Evolutionary conservation across 2,797 vertebrate species (phyloP), one percentile per base, ranked within the genome.

Genomic region (Poecilia picta): DNA sequence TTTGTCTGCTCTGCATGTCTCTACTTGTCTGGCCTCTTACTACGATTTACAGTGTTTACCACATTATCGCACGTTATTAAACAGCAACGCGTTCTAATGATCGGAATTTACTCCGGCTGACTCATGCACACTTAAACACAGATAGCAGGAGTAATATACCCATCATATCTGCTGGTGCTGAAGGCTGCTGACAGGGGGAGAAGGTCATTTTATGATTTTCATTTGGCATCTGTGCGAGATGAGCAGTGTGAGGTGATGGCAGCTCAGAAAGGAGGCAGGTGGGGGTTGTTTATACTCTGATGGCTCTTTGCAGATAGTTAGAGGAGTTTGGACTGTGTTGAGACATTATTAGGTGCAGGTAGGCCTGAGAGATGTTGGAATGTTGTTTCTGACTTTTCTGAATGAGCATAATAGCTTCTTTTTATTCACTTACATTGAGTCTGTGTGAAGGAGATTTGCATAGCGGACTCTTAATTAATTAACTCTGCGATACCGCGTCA

Each of bases 91-190:
- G 3, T 87, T 86, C 83, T 91, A 82, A 87, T 89, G 75, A 87
- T 87, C 75, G 74, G 85, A 81, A 75, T 89, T 77, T 70, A 86
- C 77, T 76, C 75, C 7, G 77, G 20, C 79, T 79, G 53, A 43
- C 41, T 20, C 70, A 45, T 77, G 68, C 74, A 73, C 80, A 75
- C 80, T 4, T 57, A 28, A 57, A 83, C 81, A 74, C 72, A 87
- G 49, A 88, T 83, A 62, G 25, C 74, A 25, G 36, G 68, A 80
- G 74, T 89, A 91, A 91, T 87, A 87, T 72, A 76, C 41, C 72
- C 73, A n/a, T 90, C 82, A 81, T 92, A 91, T 94, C 91, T 89
- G 85, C 88, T 82, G 80, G 89, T 88, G 94, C 82, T 94, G 93
- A 95, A 83, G 87, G 89, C 88, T 87, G 87, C 91, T 92, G 93